Evolutionary conservation across 2,113 vertebrate species (phyloP), one percentile per base, ranked within the genome.

Genomic region (Macquaria ambigua): DNA sequence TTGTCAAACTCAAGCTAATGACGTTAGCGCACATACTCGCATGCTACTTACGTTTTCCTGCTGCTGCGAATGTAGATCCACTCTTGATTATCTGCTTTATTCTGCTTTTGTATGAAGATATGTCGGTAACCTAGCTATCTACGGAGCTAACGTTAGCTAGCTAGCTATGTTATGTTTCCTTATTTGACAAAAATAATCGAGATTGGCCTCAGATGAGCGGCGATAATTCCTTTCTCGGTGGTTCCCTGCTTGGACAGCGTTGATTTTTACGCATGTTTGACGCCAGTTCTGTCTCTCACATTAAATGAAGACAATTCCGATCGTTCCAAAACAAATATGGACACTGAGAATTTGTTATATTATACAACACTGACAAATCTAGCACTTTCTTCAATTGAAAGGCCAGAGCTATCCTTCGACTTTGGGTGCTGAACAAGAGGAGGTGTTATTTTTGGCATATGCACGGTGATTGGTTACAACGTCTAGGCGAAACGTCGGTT

Each of bases 361-460:
- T 92, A 94, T 88, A 93, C 87, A 94, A 93, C 91, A 92, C 84
- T 83, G 77, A 81, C 89, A 91, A 91, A 94, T 95, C 93, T 90
- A 91, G 93, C 89, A 94, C 94, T 95, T 95, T 94, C 93, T 87
- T 94, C 94, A 91, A 95, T 96, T 94, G 92, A 94, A 90, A 95
- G 94, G 92, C 94, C 95, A 95, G 90, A 94, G 95, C 94, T 95
- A 92, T 96, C 95, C 94, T 93, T 94, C 95, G 90, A 94, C 94
- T 96, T 94, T 94, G 93, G 95, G 95, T 96, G 95, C 95, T 95
- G 94, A 92, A 93, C 87, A 92, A 95, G 94, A 93, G 95, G 94
- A 92, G 95, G 96, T 93, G 84, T 90, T 92, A 90, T 91, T 94
- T 93, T 89, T 85, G 89, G 91, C 82, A 90, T 69, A 82, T 83